Percentiles rank a stretch among this genome's conserved stretches.
Evolutionary conservation across 2,888 invertebrate genomes (phyloP).

Genomic region (Drosophila mimetica): DNA sequence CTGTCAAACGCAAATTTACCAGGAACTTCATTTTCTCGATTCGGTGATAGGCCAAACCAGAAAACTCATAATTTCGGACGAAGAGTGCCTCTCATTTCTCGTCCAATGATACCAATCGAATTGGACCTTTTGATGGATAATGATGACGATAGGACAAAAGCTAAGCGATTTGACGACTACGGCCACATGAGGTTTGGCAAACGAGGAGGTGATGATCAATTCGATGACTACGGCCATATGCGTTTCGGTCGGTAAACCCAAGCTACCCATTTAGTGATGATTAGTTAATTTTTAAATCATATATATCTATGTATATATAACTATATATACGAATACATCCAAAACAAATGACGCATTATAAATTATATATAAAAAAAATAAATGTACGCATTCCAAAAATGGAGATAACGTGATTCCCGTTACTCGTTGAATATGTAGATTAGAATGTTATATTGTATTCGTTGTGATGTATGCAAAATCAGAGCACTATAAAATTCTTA

Average conservation of each 20-base stretch:
- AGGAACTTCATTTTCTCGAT: slow-evolving; percentile 21
- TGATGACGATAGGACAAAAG: slow-evolving; percentile 78
- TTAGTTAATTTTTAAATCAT: slow-evolving; percentile 18
- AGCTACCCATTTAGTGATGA: neutral
- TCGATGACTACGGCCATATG: slow-evolving; percentile 91
- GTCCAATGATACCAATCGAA: slow-evolving; percentile 81
- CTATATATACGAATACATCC: slow-evolving; percentile 5
- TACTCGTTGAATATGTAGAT: too few relatives aligned
- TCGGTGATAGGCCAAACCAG: slow-evolving; percentile 62
- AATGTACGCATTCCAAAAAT: slow-evolving; percentile 44
- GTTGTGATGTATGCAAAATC: too few relatives aligned
- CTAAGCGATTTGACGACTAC: slow-evolving; percentile 89
- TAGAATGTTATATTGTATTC: too few relatives aligned
- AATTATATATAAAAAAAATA: slow-evolving; percentile 11
- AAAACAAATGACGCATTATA: neutral
- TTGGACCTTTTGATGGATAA: slow-evolving; percentile 81
- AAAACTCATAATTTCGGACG: slow-evolving; percentile 66
- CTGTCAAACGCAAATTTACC: slow-evolving; percentile 17
- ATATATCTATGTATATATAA: slow-evolving; percentile 33
- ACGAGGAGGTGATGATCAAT: slow-evolving; percentile 87
- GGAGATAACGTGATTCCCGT: neutral
- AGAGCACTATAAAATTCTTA: too few relatives aligned
- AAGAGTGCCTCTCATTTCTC: slow-evolving; percentile 68
- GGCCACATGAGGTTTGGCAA: slow-evolving; percentile 89
- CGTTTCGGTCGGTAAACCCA: slow-evolving; percentile 86